These are phyloP conservation scores for Speoplatyrhinus poulsoni DNA, from an alignment of 2,113 vertebrate species.

Conservation along the genomic window DNA sequence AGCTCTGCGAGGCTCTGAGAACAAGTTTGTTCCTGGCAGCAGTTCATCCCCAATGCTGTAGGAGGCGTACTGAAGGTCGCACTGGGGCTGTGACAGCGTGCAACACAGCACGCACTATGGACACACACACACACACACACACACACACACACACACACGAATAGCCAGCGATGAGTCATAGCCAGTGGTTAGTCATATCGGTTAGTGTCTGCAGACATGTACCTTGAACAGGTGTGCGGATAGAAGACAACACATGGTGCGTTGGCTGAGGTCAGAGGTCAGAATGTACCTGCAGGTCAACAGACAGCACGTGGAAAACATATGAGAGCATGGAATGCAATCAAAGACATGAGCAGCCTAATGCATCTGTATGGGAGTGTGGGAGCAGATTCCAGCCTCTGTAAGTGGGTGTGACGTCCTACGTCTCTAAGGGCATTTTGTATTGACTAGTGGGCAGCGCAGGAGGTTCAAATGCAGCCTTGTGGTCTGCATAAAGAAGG, in stretches of 20 bases:
- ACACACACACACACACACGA: background rate
- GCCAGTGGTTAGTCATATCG: background rate
- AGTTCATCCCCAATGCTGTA: slow-evolving; percentile 78
- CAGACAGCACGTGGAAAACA: slow-evolving; percentile 7
- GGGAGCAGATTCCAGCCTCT: too few species aligned
- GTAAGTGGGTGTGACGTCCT: too few species aligned
- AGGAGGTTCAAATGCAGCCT: too few species aligned
- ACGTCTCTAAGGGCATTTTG: too few species aligned
- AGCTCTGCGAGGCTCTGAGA: slow-evolving; percentile 82
- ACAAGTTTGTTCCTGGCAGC: slow-evolving; percentile 87
- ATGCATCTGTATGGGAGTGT: background rate
- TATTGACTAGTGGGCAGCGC: too few species aligned
- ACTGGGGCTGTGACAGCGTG: slow-evolving; percentile 82
- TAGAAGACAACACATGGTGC: slow-evolving; percentile 83
- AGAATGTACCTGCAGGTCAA: slow-evolving; percentile 78
- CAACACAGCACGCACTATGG: slow-evolving; percentile 83
- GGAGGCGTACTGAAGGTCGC: slow-evolving; percentile 80
- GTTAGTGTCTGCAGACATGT: slow-evolving; percentile 21
- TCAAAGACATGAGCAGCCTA: background rate
- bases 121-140: slow-evolving; percentile 7
- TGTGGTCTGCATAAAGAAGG: too few species aligned
- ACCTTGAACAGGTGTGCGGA: slow-evolving; percentile 94
- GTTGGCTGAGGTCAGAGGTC: slow-evolving; percentile 75
- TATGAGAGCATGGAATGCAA: background rate
- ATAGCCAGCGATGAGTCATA: background rate